A percentile compares a stretch with the other conserved stretches of the same genome.
Evolutionary conservation across 2,797 vertebrate genomes (phyloP).

Genomic region (Catamblyrhynchus diadema): DNA sequence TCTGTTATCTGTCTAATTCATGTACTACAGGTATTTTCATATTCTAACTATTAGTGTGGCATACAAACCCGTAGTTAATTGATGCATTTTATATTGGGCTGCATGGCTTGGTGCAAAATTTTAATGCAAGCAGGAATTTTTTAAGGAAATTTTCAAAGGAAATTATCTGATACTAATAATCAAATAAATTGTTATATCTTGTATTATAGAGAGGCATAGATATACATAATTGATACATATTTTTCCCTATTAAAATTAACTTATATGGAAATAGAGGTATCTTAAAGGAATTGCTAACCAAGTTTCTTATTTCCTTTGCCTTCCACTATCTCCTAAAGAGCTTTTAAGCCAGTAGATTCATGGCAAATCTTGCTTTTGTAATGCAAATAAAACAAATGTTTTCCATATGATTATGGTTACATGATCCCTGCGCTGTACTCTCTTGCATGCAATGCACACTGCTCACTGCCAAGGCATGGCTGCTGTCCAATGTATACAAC

Average conservation of each 20-base stretch:
- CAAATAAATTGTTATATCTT: not conserved
- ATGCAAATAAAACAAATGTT: constrained; percentile 14
- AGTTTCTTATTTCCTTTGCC: not conserved
- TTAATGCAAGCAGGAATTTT: not conserved
- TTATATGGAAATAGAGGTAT: not conserved
- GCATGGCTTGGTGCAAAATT: not conserved
- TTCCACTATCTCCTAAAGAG: not conserved
- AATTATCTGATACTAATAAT: not conserved
- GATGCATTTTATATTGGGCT: not conserved
- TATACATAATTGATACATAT: not conserved
- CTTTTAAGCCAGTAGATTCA: not conserved
- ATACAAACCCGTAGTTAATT: not conserved
- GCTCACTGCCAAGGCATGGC: not conserved
- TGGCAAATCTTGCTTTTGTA: not conserved
- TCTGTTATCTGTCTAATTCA: not conserved
- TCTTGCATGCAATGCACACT: not conserved
- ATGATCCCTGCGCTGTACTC: not conserved
- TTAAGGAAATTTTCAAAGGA: not conserved
- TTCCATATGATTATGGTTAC: not conserved
- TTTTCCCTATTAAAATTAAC: not conserved
- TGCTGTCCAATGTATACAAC: not conserved
- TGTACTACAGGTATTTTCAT: not conserved
- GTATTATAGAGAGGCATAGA: not conserved
- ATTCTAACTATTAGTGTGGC: not conserved
- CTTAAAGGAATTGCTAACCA: not conserved